Base-by-base conservation (phyloP, 2,113 vertebrate species). In the Australoheros scitulus region DNA sequence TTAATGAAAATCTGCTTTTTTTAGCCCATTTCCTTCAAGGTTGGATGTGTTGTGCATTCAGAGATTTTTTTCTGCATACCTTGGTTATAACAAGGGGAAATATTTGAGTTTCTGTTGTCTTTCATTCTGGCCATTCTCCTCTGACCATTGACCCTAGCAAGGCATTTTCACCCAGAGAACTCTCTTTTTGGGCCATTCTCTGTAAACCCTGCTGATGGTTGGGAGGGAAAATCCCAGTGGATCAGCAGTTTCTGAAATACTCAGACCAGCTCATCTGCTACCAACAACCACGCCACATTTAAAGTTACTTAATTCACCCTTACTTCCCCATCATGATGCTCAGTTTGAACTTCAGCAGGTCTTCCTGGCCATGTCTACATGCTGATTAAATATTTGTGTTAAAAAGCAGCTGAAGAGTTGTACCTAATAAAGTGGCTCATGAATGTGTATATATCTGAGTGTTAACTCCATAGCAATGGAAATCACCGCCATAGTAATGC, bases 51-150 rank as follows among this genome's bases (percentile, higher is more conserved):
- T 65, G 13, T 43, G 38, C 13, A 65, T 65, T 24, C 36, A 24
- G n/a, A 65, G 7, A 43, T 65, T 65, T 65, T 36, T n/a, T 65
- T 65, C 63, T 65, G 5, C n/a, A 43, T 65, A 17, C 2, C 0
- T 38, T 34, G n/a, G 34, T 7, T 20, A 14, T 64, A 24, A n/a
- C n/a, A 3, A 41, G n/a, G 4, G 0, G 20, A n/a, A n/a, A 22
- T 43, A 65, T 43, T 65, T n/a, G n/a, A 6, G n/a, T 7, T 43
- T 15, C 13, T 65, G 9, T 65, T 65, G 63, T 7, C 63, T 65
- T 65, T 38, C 38, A 43, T 0, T 24, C n/a, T 43, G 38, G 24
- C 13, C 38, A 41, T 65, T 65, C 63, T 43, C 7, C 36, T 65
- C 36, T 43, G n/a, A 43, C 38, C 63, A 43, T 36, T 43, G 15